These are phyloP conservation scores for Allophyes oxyacanthae DNA, from an alignment of 2,888 invertebrate genomes.

Conservation along the genomic window DNA sequence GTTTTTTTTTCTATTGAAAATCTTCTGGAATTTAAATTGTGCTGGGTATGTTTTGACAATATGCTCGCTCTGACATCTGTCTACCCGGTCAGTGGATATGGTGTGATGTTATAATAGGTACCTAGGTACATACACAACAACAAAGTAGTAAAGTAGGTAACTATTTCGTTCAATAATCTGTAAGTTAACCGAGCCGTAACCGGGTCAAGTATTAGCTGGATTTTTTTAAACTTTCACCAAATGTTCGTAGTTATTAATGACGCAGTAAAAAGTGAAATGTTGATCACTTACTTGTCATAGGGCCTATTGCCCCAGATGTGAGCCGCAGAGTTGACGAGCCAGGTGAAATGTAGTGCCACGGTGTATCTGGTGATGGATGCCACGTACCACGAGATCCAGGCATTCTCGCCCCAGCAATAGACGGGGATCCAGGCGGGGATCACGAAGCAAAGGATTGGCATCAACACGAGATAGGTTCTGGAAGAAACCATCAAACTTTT, in stretches of 20 bases:
- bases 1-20: no score
- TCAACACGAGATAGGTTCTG: constrained; percentile 93
- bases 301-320: constrained; percentile 97
- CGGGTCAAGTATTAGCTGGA: constrained; percentile 24
- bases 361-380: constrained; percentile 94
- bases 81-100: no score
- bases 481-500: constrained; percentile 56
- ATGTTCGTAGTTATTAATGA: constrained; percentile 6
- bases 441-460: constrained; percentile 94
- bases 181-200: constrained; percentile 27
- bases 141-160: constrained; percentile 1
- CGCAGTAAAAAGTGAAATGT: constrained; percentile 26
- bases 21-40: no score
- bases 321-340: constrained; percentile 98
- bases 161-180: constrained; percentile 16
- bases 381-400: constrained; percentile 93
- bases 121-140: no score
- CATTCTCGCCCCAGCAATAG: constrained; percentile 93
- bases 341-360: constrained; percentile 94
- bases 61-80: no score
- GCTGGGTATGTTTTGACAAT: no score
- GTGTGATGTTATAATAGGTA: no score
- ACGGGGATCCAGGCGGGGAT: constrained; percentile 94
- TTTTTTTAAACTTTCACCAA: constrained; percentile 48
- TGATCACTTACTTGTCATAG: constrained; percentile 93